Evolutionary conservation across 2,113 vertebrate genomes (phyloP).

Genomic region (Puffinus mauretanicus): DNA sequence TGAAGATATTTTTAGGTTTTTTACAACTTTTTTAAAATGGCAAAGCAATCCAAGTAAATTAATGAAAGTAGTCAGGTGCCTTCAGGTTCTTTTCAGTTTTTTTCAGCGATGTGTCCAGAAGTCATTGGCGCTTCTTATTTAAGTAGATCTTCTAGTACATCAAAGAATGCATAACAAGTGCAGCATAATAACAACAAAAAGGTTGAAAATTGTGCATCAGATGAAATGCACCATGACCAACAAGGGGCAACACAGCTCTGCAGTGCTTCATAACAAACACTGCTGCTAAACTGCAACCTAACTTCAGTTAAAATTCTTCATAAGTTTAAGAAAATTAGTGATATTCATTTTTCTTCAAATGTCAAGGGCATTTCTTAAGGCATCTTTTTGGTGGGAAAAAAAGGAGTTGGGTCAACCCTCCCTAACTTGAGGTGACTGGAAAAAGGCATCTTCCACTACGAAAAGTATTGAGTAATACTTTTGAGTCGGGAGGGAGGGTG

Average conservation of each 20-base stretch:
- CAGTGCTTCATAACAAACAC: background rate
- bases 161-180: background rate
- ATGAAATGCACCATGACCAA: background rate
- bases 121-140: background rate
- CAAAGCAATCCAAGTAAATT: slow-evolving; percentile 33
- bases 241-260: background rate
- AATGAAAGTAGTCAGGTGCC: slow-evolving; percentile 15
- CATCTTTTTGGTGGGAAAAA: background rate
- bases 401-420: background rate
- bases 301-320: background rate
- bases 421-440: background rate
- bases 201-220: background rate
- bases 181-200: background rate
- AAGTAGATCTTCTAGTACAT: background rate
- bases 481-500: background rate
- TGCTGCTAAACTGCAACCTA: background rate
- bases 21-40: slow-evolving; percentile 31
- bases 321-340: background rate
- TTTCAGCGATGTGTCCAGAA: background rate
- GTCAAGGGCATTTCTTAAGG: background rate
- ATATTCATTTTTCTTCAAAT: background rate
- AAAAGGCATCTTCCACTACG: background rate
- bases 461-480: too few species aligned
- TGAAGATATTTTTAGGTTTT: slow-evolving; percentile 49
- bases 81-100: background rate